Percentiles rank a stretch among this genome's conserved stretches.
These are phyloP conservation scores for Talpa occidentalis DNA, from an alignment of 2,113 vertebrate species.

Conservation along the genomic window DNA sequence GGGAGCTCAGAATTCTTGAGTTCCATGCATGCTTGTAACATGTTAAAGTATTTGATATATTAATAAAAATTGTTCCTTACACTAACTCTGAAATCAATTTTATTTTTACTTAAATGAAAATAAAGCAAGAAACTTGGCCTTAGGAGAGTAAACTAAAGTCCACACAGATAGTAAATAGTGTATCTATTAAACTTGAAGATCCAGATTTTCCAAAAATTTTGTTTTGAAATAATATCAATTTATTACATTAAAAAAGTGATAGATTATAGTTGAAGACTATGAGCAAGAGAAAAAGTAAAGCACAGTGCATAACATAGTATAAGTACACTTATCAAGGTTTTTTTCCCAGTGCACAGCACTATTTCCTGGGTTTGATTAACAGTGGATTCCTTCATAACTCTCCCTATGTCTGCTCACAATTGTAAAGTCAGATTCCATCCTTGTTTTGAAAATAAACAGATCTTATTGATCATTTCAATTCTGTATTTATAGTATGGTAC, in stretches of 20 bases:
- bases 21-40: neutral
- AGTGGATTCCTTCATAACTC: neutral
- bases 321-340: neutral
- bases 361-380: too few species aligned
- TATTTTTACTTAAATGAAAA: neutral
- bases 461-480: neutral
- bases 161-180: neutral
- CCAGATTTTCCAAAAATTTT: too few species aligned
- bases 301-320: neutral
- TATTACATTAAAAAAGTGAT: neutral
- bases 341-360: neutral
- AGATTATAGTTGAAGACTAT: neutral
- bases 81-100: neutral
- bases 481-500: conserved; percentile 78
- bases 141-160: neutral
- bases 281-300: neutral
- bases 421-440: neutral
- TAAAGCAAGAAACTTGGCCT: neutral
- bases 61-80: neutral
- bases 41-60: neutral
- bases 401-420: neutral
- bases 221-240: neutral
- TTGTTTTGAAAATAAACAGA: neutral
- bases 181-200: too few species aligned
- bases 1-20: neutral